Evolutionary conservation across 2,888 invertebrate genomes (phyloP), one percentile per base, ranked within the genome.

Genomic region (Apodemia duryi): DNA sequence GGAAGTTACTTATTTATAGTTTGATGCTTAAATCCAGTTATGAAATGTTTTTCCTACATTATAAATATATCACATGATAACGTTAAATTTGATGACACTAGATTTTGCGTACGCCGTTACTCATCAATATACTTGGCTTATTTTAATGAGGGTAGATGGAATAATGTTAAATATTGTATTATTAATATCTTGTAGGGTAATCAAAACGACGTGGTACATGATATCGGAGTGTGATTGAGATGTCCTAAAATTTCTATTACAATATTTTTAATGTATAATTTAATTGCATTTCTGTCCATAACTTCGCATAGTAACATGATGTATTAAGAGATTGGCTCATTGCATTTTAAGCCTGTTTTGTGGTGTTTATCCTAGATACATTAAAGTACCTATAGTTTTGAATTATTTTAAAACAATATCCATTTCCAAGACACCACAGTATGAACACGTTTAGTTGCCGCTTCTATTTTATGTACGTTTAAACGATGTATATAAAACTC

Each of bases 141-240:
- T 46, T 46, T 46, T 57, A 32, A 11, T 57, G 29, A 57, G 11
- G 29, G 54, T 57, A 32, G 29, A 29, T 32, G 57, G 57, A 57
- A 29, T 32, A 57, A 57, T 49, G 49, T n/a, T 49, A 49, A 49
- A 38, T 13, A 5, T n/a, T 49, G 49, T 49, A 57, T 13, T 29
- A n/a, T 28, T 29, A 54, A 28, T 11, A 57, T 29, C 29, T 32
- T 11, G 5, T 57, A 57, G 32, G 57, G 32, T 32, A 57, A 54
- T 46, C 64, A 51, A 35, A 21, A 65, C 61, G 64, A 61, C 64
- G 64, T 61, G 64, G 61, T 61, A 51, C 61, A 57, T 61, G 51
- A 29, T n/a, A 62, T 51, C 52, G 6, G 52, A 54, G 54, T 57
- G 62, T 61, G 38, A 52, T 38, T 61, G 64, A 65, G 35, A 49